Base-by-base conservation (phyloP, 2,888 invertebrate genomes). In the Blastobasis adustella region DNA sequence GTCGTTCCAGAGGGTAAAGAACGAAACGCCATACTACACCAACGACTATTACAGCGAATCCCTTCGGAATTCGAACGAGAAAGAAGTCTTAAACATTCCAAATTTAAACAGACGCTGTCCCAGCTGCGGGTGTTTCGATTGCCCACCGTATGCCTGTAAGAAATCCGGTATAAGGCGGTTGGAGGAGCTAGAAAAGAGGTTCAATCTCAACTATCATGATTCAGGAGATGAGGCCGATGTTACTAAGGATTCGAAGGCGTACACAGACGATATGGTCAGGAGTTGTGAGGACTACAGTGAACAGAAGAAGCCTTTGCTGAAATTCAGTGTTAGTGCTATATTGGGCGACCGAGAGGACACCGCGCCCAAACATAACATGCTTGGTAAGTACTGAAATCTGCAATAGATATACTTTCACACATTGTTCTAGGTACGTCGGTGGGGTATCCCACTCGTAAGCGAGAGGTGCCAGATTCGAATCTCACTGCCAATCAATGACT, bases 271-370 rank as follows among this genome's bases (percentile, higher is more conserved):
- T 1, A 63, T 86, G 61, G 85, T 87, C 43, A 71, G 83, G 56
- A 79, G 60, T 57, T 82, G 84, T 68, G 87, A 87, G 10, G 82
- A 85, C 38, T 81, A 72, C 54, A 69, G 54, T 37, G 82, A 82
- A 55, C 90, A 84, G 67, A 86, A 84, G 56, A 95, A 95, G 69
- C 96, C 96, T 23, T 91, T 95, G 71, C 90, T 96, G 66, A 96
- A 96, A 82, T 97, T 97, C 83, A 96, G 96, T 91, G 96, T 97
- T 58, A 96, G 94, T 89, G 96, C 96, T 46, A 97, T 97, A 65
- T 89, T 97, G 66, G 96, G 96, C 1, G 92, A 93, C 62, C 79
- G 90, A 39, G 81, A 82, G 49, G 86, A 82, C n/a, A 64, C 57
- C 52, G 58, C 65, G 0, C 67, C 71, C 7, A 82, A 72, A 23